Base-by-base conservation (phyloP, 2,888 invertebrate genomes). In the Rhimphoctona megacephalus region DNA sequence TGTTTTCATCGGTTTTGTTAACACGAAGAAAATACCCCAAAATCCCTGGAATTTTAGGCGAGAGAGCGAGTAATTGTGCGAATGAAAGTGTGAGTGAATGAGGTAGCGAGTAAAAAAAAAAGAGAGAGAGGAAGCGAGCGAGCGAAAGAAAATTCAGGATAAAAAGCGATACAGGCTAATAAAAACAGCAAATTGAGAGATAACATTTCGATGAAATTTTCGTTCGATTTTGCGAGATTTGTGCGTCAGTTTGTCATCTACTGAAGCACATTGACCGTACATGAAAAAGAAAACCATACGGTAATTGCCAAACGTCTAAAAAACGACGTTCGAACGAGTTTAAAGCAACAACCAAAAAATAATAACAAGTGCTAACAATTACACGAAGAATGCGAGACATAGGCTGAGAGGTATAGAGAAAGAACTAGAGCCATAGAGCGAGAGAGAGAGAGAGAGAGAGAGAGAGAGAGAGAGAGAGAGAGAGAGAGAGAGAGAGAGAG, bases 201-300 rank as follows among this genome's bases (percentile, higher is more conserved):
- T 39, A 82, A 86, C 67, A 87, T 87, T 90, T 89, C 89, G 88
- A 90, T 90, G 86, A 89, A 90, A 91, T 90, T 19, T 91, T 87
- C 91, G 91, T 91, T 91, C 89, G 90, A 91, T 90, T 92, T 91
- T 91, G 90, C 90, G 83, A 88, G 74, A 87, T 92, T 92, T 92
- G 91, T 92, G 92, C 90, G 92, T 91, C 90, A 92, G 92, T 92
- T 91, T 92, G 92, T 91, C 90, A 91, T 90, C 91, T 91, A 90
- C 90, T 90, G 88, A 88, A 90, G 89, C 90, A 90, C 77, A 85
- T 73, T 88, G 90, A 90, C 90, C 91, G 78, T 90, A 90, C 90
- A 89, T 90, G 90, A 90, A 91, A 90, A 14, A 57, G 1, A 57
- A 57, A 52, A 19, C 7, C 19, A 90, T 91, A 91, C 91, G 90